Evolutionary conservation across 1,140 invertebrate species (phyloP).

Genomic region (Holcopasites calliopsidis): DNA sequence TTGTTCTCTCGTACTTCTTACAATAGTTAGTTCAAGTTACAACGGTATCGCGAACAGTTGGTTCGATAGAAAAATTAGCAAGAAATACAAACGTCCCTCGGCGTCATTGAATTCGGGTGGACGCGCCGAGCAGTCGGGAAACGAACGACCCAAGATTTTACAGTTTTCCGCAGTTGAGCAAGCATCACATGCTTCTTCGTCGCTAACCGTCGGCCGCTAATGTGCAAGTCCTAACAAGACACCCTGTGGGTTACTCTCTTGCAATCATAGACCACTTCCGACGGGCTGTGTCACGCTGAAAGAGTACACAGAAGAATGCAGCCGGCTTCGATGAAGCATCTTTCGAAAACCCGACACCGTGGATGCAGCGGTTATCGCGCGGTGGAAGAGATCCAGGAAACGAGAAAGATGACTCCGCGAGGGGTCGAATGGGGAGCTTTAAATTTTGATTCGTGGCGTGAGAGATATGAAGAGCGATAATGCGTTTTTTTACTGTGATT

Average conservation of each 20-base stretch:
- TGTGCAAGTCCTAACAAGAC: slow-evolving; percentile 36
- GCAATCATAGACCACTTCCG: slow-evolving; percentile 23
- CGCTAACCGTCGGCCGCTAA: slow-evolving; percentile 10
- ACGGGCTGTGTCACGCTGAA: slow-evolving; percentile 28
- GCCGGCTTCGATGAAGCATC: neutral
- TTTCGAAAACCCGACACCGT: neutral
- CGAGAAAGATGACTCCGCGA: neutral
- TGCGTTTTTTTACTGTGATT: too few relatives aligned
- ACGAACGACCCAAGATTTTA: slow-evolving; percentile 43
- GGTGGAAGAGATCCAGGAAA: neutral
- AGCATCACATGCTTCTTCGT: slow-evolving; percentile 29
- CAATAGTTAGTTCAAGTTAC: neutral
- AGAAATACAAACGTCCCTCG: slow-evolving; percentile 5
- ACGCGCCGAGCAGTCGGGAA: slow-evolving; percentile 25
- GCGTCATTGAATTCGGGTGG: slow-evolving; percentile 4
- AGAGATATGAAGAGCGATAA: neutral
- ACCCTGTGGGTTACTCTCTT: slow-evolving; percentile 51
- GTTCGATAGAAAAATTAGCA: slow-evolving; percentile 29
- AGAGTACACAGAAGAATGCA: slow-evolving; percentile 49
- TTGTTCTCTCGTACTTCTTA: neutral
- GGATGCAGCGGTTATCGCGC: neutral
- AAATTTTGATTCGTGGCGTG: neutral
- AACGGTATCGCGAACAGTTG: neutral
- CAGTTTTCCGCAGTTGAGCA: slow-evolving; percentile 39
- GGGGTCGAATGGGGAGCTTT: neutral